Evolutionary conservation across 2,888 invertebrate species (phyloP).

Genomic region (Drosophila longiperda): DNA sequence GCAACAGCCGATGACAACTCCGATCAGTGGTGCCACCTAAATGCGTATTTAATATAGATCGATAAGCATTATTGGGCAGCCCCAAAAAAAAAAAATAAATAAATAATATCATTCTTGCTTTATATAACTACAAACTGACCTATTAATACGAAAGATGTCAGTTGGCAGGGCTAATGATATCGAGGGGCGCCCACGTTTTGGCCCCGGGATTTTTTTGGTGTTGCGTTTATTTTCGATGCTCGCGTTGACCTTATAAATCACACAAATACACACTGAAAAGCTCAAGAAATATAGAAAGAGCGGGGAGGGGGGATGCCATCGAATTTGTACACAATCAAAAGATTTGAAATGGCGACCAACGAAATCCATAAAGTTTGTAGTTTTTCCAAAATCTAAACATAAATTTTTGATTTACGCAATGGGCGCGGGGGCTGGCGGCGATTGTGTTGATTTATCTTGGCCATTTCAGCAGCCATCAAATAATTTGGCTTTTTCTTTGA

Average conservation of each 20-base stretch:
- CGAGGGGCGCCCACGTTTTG: conserved; percentile 64
- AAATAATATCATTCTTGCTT: conserved; percentile 13
- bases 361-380: conserved; percentile 57
- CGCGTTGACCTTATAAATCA: conserved; percentile 76
- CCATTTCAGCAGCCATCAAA: conserved; percentile 67
- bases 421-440: conserved; percentile 42
- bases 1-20: not conserved
- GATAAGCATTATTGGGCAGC: conserved; percentile 43
- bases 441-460: conserved; percentile 65
- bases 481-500: conserved; percentile 52
- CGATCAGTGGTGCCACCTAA: conserved; percentile 37
- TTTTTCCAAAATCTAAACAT: conserved; percentile 55
- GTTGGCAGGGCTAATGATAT: conserved; percentile 62
- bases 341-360: conserved; percentile 51
- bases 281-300: not conserved
- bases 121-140: conserved; percentile 50
- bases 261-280: conserved; percentile 9
- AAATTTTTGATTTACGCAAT: conserved; percentile 77
- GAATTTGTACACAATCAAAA: conserved; percentile 59
- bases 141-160: conserved; percentile 71
- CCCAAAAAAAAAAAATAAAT: conserved; percentile 15
- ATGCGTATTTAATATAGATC: conserved; percentile 26
- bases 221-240: conserved; percentile 58
- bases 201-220: conserved; percentile 47
- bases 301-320: conserved; percentile 11